A percentile compares a stretch with the other conserved stretches of the same genome.
These are phyloP conservation scores for Trachymyrmex cornetzi DNA, from an alignment of 1,140 invertebrate species.

Conservation along the genomic window DNA sequence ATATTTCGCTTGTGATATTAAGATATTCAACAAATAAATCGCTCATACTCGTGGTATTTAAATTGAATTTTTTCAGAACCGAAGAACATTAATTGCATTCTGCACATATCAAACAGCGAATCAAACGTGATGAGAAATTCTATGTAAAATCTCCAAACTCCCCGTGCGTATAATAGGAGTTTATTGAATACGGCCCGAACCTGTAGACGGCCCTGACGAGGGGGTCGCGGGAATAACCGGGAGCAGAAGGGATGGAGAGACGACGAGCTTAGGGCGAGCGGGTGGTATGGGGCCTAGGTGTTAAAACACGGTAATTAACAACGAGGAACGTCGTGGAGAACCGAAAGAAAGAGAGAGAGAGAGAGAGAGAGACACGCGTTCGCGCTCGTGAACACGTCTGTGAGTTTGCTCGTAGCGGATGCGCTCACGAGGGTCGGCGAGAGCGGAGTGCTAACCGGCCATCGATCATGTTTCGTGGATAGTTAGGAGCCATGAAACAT, in stretches of 20 bases:
- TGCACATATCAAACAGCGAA: neutral
- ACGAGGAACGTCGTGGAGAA: slow-evolving; percentile 80
- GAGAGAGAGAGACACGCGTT: slow-evolving; percentile 61
- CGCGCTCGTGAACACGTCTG: slow-evolving; percentile 42
- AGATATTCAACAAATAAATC: neutral
- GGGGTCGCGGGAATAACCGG: slow-evolving; percentile 24
- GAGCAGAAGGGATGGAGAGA: slow-evolving; percentile 45
- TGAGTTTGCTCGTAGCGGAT: slow-evolving; percentile 28
- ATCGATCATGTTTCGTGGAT: slow-evolving; percentile 86
- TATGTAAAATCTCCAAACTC: neutral
- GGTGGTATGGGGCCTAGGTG: slow-evolving; percentile 82
- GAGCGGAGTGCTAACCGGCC: slow-evolving; percentile 82
- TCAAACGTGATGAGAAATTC: neutral
- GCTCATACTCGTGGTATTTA: slow-evolving; percentile 15
- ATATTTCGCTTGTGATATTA: neutral
- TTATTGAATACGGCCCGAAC: slow-evolving; percentile 41
- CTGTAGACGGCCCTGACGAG: slow-evolving; percentile 59
- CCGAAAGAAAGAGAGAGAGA: slow-evolving; percentile 42
- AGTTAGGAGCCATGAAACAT: slow-evolving; percentile 85
- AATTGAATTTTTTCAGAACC: neutral
- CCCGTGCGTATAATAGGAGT: neutral
- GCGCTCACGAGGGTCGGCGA: slow-evolving; percentile 74
- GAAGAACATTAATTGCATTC: neutral
- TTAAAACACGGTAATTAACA: slow-evolving; percentile 87
- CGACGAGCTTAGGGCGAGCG: slow-evolving; percentile 55